These are phyloP conservation scores for Lutraria lutraria DNA, from an alignment of 2,888 invertebrate genomes.

Conservation along the genomic window DNA sequence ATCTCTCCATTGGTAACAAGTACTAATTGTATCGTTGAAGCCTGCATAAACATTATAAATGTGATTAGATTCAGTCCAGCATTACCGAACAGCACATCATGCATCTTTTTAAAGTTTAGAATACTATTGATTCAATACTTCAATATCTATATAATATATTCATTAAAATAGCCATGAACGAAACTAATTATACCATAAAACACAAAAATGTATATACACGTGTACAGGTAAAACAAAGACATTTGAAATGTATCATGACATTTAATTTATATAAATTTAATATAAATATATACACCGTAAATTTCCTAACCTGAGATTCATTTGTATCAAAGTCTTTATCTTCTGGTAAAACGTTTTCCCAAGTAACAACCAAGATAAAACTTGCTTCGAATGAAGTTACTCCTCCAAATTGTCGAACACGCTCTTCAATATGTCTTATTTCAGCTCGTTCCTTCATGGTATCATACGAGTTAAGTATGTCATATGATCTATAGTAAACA, in stretches of 20 bases:
- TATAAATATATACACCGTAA: too few species aligned
- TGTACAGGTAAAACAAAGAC: too few species aligned
- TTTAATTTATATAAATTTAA: too few species aligned
- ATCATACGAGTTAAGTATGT: conserved; percentile 6
- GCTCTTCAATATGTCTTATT: neutral
- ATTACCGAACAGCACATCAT: too few species aligned
- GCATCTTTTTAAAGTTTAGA: too few species aligned
- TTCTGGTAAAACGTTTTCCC: conserved; percentile 13
- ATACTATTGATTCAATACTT: too few species aligned
- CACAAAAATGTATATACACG: too few species aligned
- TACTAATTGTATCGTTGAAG: conserved; percentile 34
- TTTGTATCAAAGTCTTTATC: neutral
- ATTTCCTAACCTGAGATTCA: conserved; percentile 18
- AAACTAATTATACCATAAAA: too few species aligned
- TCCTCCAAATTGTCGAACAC: neutral
- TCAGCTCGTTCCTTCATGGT: neutral
- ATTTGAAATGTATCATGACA: too few species aligned
- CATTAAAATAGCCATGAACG: too few species aligned
- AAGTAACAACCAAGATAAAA: conserved; percentile 27
- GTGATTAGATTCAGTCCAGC: too few species aligned
- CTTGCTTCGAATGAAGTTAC: neutral
- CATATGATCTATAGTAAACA: conserved; percentile 18
- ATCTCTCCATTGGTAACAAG: conserved; percentile 5
- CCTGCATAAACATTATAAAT: neutral
- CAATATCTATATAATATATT: too few species aligned